Evolutionary conservation across 2,888 invertebrate genomes (phyloP).

Genomic region (Antheraea yamamai): DNA sequence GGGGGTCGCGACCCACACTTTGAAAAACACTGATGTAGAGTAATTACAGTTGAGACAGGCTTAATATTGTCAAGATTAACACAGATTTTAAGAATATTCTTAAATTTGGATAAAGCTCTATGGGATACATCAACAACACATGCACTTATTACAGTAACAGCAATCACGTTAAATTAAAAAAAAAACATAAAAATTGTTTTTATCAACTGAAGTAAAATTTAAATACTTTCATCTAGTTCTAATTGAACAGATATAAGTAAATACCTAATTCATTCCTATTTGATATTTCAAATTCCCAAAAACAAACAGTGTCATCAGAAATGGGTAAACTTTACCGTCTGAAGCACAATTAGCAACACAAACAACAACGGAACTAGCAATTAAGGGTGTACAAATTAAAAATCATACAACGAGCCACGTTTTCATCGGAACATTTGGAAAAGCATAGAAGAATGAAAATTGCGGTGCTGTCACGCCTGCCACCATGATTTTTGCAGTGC

Average conservation of each 20-base stretch:
- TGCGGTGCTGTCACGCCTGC: slow-evolving; percentile 51
- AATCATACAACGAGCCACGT: slow-evolving; percentile 33
- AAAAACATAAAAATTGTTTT: too few species aligned
- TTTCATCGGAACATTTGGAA: slow-evolving; percentile 33
- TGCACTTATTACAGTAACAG: too few species aligned
- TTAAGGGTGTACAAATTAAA: slow-evolving; percentile 37
- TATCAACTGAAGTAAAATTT: too few species aligned
- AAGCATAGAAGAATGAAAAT: slow-evolving; percentile 53
- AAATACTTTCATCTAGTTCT: too few species aligned
- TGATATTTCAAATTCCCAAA: background rate
- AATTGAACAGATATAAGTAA: too few species aligned
- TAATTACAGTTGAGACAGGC: background rate
- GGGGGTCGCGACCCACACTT: too few species aligned
- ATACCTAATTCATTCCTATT: too few species aligned
- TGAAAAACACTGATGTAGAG: too few species aligned
- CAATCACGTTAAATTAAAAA: too few species aligned
- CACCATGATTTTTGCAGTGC: slow-evolving; percentile 48
- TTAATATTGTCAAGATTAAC: background rate
- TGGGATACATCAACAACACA: background rate
- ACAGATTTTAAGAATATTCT: background rate
- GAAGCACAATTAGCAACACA: slow-evolving; percentile 27
- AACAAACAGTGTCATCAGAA: background rate
- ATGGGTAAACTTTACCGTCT: slow-evolving; percentile 3
- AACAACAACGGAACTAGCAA: slow-evolving; percentile 32
- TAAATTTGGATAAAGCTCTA: background rate